Conservation (phyloP, 2,888 invertebrate species). For the Acronicta psi region DNA sequence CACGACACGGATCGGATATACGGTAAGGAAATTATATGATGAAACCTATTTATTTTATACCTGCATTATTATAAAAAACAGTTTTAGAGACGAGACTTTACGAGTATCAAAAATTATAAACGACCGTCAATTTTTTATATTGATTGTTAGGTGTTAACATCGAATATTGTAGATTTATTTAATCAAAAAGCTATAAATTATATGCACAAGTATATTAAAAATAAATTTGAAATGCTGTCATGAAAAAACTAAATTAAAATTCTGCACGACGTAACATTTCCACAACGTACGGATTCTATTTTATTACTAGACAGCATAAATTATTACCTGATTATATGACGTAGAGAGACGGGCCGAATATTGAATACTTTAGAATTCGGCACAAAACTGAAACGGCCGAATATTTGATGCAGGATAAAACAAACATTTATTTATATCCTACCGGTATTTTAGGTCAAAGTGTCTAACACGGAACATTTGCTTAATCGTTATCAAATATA, state of each 20-base stretch:
- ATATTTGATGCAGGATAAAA: not conserved
- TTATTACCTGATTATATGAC: constrained; percentile 34
- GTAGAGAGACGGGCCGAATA: constrained; percentile 17
- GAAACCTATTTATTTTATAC: too few species aligned
- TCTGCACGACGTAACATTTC: constrained; percentile 36
- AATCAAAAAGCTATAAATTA: constrained; percentile 44
- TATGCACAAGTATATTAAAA: constrained; percentile 40
- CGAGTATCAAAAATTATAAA: not conserved
- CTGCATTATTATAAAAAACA: too few species aligned
- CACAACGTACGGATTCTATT: constrained; percentile 31
- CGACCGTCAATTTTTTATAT: constrained; percentile 6
- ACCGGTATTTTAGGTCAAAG: too few species aligned
- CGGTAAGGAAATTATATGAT: too few species aligned
- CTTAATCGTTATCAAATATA: too few species aligned
- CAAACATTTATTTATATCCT: too few species aligned
- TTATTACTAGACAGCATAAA: constrained; percentile 27
- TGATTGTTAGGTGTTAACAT: constrained; percentile 35
- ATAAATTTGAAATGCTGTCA: constrained; percentile 32
- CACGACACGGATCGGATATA: too few species aligned
- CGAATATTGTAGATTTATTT: constrained; percentile 40
- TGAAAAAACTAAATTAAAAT: constrained; percentile 34
- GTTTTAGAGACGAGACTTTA: too few species aligned
- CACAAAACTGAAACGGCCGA: not conserved
- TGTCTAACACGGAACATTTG: too few species aligned
- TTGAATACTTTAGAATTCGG: constrained; percentile 8